Evolutionary conservation across 1,140 invertebrate genomes (phyloP).

Genomic region (Philaenus spumarius): DNA sequence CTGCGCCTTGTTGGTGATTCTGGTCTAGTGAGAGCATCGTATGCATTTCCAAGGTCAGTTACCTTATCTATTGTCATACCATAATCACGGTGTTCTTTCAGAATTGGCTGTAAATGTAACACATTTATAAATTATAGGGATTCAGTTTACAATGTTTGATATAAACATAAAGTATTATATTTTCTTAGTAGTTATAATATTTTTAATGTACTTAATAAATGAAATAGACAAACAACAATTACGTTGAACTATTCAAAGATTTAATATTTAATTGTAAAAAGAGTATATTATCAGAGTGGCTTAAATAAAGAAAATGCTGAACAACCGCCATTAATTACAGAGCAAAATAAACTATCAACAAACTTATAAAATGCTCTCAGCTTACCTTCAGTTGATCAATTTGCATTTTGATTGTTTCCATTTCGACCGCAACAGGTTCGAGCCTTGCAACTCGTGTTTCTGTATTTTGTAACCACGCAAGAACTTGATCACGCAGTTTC

Average conservation of each 20-base stretch:
- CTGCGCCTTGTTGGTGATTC: constrained; percentile 62
- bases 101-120: constrained; percentile 53
- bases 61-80: constrained; percentile 81
- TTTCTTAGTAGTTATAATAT: no score
- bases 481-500: constrained; percentile 69
- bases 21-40: constrained; percentile 70
- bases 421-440: constrained; percentile 77
- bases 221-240: background rate
- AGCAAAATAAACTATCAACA: background rate
- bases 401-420: constrained; percentile 76
- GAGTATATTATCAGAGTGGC: no score
- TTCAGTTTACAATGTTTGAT: no score
- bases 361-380: background rate
- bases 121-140: no score
- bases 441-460: constrained; percentile 65
- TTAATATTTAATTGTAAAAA: no score
- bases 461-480: constrained; percentile 76
- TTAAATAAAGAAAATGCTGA: no score
- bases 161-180: no score
- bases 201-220: no score
- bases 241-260: no score
- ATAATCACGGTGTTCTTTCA: constrained; percentile 86
- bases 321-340: no score
- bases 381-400: constrained; percentile 71
- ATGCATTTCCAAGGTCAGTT: constrained; percentile 70